Conservation (phyloP, 1,140 invertebrate species). For the Aphaenogaster ashmeadi region DNA sequence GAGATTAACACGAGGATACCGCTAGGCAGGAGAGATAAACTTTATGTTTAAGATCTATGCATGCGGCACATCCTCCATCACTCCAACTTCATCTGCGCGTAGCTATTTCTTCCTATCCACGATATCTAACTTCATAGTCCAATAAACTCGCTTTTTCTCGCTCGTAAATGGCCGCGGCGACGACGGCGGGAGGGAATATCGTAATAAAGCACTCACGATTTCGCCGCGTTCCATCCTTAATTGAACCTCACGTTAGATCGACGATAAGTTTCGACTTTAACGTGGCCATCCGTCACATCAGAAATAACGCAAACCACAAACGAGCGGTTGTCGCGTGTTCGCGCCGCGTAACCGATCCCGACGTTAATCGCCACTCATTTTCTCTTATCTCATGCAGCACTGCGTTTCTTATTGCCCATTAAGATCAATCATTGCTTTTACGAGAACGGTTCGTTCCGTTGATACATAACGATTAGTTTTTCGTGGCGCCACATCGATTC, state of each 20-base stretch:
- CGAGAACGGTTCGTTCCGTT: not conserved
- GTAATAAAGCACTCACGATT: constrained; percentile 45
- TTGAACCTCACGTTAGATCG: constrained; percentile 12
- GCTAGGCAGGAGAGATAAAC: not conserved
- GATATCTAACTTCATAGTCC: constrained; percentile 22
- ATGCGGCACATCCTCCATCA: not conserved
- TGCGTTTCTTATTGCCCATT: constrained; percentile 67
- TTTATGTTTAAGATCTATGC: not conserved
- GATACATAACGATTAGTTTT: not conserved
- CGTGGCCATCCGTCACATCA: constrained; percentile 21
- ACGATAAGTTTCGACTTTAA: constrained; percentile 50
- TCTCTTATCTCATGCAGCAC: constrained; percentile 57
- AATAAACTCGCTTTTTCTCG: constrained; percentile 24
- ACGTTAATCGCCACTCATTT: constrained; percentile 74
- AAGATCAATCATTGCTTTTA: constrained; percentile 73
- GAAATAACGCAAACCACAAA: constrained; percentile 52
- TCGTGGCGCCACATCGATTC: not conserved
- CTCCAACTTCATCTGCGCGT: not conserved
- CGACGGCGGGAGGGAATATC: not conserved
- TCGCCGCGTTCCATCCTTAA: constrained; percentile 21
- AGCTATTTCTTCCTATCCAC: not conserved
- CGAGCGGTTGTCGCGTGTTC: constrained; percentile 25
- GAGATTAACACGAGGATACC: not conserved
- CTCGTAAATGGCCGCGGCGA: not conserved
- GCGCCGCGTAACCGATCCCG: constrained; percentile 56